Conservation (phyloP, 2,113 vertebrate species). For the Entelurus aequoreus region DNA sequence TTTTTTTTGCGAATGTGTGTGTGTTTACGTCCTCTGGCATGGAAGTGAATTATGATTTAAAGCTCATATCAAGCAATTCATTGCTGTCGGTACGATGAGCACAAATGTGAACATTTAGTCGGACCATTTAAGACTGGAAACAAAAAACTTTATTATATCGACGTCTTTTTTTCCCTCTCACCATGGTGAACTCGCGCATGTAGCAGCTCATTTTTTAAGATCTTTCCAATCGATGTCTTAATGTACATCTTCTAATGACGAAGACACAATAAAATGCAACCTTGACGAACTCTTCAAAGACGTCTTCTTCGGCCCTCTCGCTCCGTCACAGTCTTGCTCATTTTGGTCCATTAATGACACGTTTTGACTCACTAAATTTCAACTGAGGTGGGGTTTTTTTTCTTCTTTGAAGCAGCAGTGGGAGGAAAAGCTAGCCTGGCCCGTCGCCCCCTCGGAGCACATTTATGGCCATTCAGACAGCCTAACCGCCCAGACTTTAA, state of each 20-base stretch:
- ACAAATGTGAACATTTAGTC: background rate
- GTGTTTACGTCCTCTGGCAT: slow-evolving; percentile 1
- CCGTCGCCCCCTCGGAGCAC: slow-evolving; percentile 4
- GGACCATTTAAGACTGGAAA: slow-evolving; percentile 17
- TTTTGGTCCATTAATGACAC: no score
- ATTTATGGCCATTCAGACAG: slow-evolving; percentile 41
- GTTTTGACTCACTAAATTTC: no score
- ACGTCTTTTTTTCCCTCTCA: slow-evolving; percentile 1
- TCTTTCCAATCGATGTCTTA: slow-evolving; percentile 35
- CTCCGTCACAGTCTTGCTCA: no score
- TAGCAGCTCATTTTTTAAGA: background rate
- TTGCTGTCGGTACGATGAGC: slow-evolving; percentile 12
- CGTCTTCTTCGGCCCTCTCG: no score
- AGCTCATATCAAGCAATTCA: slow-evolving; percentile 4
- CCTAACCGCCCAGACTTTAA: slow-evolving; percentile 49
- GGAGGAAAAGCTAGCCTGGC: no score
- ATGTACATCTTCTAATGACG: slow-evolving; percentile 36
- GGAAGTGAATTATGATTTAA: slow-evolving; percentile 13
- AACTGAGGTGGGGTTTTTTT: no score
- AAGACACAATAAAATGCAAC: slow-evolving; percentile 54
- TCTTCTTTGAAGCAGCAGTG: no score
- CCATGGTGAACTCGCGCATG: slow-evolving; percentile 8
- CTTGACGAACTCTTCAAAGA: background rate
- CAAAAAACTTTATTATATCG: background rate
- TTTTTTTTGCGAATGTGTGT: background rate